Conservation (phyloP, 2,113 vertebrate genomes). For the Pollachius pollachius region DNA sequence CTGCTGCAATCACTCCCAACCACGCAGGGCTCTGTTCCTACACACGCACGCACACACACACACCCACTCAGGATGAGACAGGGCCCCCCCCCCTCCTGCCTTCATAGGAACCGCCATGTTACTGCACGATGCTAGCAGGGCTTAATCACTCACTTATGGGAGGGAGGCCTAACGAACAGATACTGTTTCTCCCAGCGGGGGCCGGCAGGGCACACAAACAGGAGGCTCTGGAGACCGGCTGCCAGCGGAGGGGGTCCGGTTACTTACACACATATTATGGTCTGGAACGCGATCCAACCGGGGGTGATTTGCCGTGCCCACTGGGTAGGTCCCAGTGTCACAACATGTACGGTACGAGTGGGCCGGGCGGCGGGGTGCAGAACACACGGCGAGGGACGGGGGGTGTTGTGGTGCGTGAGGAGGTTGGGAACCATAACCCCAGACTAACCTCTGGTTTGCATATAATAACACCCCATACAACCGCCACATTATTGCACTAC, state of each 20-base stretch:
- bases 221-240: constrained; percentile 47
- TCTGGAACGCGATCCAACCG: constrained; percentile 50
- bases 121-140: constrained; percentile 36
- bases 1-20: constrained; percentile 20
- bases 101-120: constrained; percentile 35
- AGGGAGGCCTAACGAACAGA: constrained; percentile 49
- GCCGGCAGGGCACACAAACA: constrained; percentile 51
- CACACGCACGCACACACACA: constrained; percentile 17
- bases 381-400: not conserved
- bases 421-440: constrained; percentile 43
- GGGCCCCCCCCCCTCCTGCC: too few relatives aligned
- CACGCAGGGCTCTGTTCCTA: constrained; percentile 26
- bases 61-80: constrained; percentile 23
- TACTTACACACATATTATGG: constrained; percentile 53
- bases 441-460: constrained; percentile 44
- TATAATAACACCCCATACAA: constrained; percentile 16
- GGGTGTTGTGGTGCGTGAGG: constrained; percentile 14
- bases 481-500: too few relatives aligned
- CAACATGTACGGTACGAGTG: constrained; percentile 33
- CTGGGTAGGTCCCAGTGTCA: constrained; percentile 50
- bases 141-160: constrained; percentile 67
- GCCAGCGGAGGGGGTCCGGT: constrained; percentile 49
- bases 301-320: constrained; percentile 37
- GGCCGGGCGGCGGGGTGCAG: constrained; percentile 11
- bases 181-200: constrained; percentile 60